These are phyloP conservation scores for Zaprionus bogoriensis DNA, from an alignment of 2,888 invertebrate species.

Conservation along the genomic window DNA sequence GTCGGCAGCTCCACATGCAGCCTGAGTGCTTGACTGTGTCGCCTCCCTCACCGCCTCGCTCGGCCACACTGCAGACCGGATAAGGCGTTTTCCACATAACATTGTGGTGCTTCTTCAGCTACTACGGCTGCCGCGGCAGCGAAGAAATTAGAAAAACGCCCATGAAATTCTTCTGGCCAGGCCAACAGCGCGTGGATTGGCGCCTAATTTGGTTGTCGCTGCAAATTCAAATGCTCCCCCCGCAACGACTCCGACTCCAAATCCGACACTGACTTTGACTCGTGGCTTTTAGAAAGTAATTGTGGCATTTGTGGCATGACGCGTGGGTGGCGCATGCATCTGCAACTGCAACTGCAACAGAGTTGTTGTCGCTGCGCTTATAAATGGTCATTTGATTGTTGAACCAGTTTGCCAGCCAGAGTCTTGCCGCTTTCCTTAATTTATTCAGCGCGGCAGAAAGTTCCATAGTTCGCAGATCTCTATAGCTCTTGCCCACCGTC, in stretches of 20 bases:
- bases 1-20: background rate
- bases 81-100: constrained; percentile 76
- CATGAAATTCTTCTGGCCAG: constrained; percentile 60
- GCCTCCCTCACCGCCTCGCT: background rate
- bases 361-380: constrained; percentile 37
- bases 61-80: constrained; percentile 48
- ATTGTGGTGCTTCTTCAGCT: constrained; percentile 1
- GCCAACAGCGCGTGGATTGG: constrained; percentile 46
- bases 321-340: constrained; percentile 58
- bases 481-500: background rate
- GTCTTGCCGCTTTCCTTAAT: constrained; percentile 43
- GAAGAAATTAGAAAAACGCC: constrained; percentile 76
- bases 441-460: constrained; percentile 7
- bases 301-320: constrained; percentile 52
- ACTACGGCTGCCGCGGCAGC: constrained; percentile 28
- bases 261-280: constrained; percentile 19
- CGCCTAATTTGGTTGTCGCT: constrained; percentile 76
- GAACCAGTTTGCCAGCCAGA: constrained; percentile 56
- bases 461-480: background rate
- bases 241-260: constrained; percentile 15
- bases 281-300: constrained; percentile 69
- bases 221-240: constrained; percentile 65
- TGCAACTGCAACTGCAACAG: constrained; percentile 2
- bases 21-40: constrained; percentile 48
- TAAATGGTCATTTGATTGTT: constrained; percentile 73